Evolutionary conservation across 2,797 vertebrate species (phyloP).

Genomic region (Eulemur coronatus): DNA sequence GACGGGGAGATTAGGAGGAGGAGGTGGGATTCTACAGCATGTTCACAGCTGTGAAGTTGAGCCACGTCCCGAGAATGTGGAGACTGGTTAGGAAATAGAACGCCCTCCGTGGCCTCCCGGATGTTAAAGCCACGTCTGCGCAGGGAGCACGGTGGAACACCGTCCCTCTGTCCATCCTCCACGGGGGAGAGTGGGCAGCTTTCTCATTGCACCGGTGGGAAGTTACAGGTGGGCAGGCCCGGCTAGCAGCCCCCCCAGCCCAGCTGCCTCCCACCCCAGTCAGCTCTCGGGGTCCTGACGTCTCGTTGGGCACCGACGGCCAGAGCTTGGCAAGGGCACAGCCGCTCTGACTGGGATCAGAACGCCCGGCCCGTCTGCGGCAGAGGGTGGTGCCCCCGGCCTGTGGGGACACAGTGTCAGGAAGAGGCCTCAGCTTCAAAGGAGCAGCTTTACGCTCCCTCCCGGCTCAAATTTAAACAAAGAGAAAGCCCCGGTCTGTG

Average conservation of each 20-base stretch:
- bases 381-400: constrained; percentile 71
- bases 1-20: rapidly evolving
- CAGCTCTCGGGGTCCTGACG: neutral
- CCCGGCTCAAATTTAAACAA: constrained; percentile 76
- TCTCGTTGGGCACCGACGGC: constrained; percentile 86
- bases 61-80: rapidly evolving
- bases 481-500: constrained; percentile 70
- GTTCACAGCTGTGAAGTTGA: rapidly evolving
- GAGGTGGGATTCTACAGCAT: rapidly evolving
- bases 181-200: rapidly evolving
- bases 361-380: constrained; percentile 87
- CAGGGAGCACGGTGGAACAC: rapidly evolving
- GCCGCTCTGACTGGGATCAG: constrained; percentile 93
- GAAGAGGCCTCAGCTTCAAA: constrained; percentile 75
- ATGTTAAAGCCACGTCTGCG: rapidly evolving
- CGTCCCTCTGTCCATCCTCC: neutral
- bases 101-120: rapidly evolving
- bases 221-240: neutral
- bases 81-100: rapidly evolving
- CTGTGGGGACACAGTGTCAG: constrained; percentile 84
- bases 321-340: constrained; percentile 89
- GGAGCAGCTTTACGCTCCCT: neutral
- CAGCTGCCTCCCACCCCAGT: neutral
- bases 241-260: constrained; percentile 16
- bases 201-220: no score